Base-by-base conservation (phyloP, 2,113 vertebrate genomes). In the Malurus cyaneus region DNA sequence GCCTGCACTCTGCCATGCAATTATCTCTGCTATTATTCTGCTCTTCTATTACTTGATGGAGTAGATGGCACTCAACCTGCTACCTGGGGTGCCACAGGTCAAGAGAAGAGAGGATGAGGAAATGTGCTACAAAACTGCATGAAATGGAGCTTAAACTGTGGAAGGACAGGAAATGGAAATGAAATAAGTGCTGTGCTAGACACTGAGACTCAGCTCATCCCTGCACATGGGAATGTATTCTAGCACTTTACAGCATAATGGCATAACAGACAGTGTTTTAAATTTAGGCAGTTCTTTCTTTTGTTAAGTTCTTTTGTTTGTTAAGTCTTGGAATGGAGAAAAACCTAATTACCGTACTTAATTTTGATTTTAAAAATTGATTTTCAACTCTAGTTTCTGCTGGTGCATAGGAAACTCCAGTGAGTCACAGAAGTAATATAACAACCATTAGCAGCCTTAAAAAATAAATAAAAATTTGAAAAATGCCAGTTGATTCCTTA, bases 321-420 rank as follows among this genome's bases (percentile, higher is more conserved):
- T 86, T 95, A 91, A 60, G 50, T 72, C 85, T 93, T 66, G 29
- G 44, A 92, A 69, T 32, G 77, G 91, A 97, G 93, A 87, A 81
- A 92, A 79, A 95, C 56, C 73, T 97, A 95, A 97, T 94, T 82
- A 91, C 29, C 25, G 93, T 67, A 96, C 80, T 97, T 97, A 97
- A 96, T 98, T 98, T 96, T 97, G 61, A 97, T 97, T 96, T 98
- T 74, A 94, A 77, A 97, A 97, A 96, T 97, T 96, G 95, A 97
- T 96, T 97, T 97, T 96, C 85, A 93, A 82, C 67, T 97, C 81
- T 82, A 80, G 69, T 93, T 97, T 97, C 86, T 97, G 93, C 87
- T 96, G 73, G 61, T 96, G 80, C 85, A 74, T 87, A 93, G 88
- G 86, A 94, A 96, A 97, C 36, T 80, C 86, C 57, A 84, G 79